Percentiles rank a stretch among this genome's conserved stretches.
phyloP scores from a whole-genome alignment of 2,113 vertebrate genomes.

The Gavia stellata region DNA sequence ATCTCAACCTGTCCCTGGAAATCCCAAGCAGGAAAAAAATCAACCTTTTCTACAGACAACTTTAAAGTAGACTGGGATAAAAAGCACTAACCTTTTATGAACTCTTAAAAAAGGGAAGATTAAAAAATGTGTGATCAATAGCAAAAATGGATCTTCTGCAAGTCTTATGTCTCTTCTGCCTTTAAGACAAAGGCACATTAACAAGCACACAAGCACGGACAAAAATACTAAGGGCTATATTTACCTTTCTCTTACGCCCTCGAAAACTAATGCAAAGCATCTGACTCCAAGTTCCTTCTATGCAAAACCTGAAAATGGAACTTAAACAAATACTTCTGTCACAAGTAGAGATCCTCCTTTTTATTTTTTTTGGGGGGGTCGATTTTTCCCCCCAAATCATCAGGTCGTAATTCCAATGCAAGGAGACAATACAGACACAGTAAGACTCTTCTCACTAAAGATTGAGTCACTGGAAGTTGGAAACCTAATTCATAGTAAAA shows the following conservation, averaged over 20 bases:
- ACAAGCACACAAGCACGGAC: not conserved
- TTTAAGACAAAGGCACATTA: not conserved
- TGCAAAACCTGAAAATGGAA: not conserved
- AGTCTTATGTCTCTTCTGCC: not conserved
- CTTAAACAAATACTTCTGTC: not conserved
- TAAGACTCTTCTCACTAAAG: not conserved
- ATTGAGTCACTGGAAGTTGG: not conserved
- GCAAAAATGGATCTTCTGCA: not conserved
- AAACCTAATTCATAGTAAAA: not conserved
- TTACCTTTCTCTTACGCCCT: not conserved
- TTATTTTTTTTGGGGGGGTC: not conserved
- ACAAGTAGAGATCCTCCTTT: not conserved
- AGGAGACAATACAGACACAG: not conserved
- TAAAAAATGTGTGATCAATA: constrained; percentile 45
- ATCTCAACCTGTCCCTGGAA: not conserved
- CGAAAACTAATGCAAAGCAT: not conserved
- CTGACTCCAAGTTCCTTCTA: not conserved
- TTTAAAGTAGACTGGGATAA: not conserved
- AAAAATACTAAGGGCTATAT: not conserved
- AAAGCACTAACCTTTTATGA: not conserved
- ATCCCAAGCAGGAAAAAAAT: not conserved
- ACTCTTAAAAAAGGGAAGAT: not conserved
- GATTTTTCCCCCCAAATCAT: not conserved
- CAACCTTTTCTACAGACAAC: not conserved
- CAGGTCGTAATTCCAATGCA: not conserved